phyloP scores from a whole-genome alignment of 2,797 vertebrate genomes.

The Enteromius treurensis region DNA sequence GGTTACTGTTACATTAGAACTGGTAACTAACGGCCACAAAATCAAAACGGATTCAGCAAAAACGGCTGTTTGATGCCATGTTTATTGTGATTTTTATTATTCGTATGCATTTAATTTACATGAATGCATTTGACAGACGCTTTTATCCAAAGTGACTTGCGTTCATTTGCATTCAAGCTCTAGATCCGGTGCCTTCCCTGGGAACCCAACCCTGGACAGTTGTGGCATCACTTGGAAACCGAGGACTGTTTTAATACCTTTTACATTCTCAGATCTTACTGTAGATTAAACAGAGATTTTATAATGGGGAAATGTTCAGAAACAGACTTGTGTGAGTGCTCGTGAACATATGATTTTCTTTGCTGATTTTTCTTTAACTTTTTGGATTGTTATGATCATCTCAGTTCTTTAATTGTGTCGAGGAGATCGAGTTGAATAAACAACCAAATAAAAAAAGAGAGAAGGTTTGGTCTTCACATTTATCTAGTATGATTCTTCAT shows the following conservation, averaged over 20 bases:
- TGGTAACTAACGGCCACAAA: neutral
- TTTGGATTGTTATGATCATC: too few relatives aligned
- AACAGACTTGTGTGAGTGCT: neutral
- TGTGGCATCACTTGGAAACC: neutral
- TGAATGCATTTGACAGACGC: neutral
- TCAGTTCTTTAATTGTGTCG: too few relatives aligned
- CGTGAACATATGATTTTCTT: neutral
- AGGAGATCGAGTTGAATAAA: too few relatives aligned
- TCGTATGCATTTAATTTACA: neutral
- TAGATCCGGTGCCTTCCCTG: neutral
- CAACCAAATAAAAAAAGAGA: too few relatives aligned
- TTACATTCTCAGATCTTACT: neutral
- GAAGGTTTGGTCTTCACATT: too few relatives aligned
- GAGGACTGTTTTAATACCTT: conserved; percentile 13
- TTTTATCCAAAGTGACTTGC: too few relatives aligned
- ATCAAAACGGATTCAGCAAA: neutral
- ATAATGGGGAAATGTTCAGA: neutral
- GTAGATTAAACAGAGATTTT: neutral
- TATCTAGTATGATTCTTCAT: too few relatives aligned
- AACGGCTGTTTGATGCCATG: neutral
- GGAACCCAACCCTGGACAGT: neutral
- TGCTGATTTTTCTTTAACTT: too few relatives aligned
- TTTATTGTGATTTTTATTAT: neutral
- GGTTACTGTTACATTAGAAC: neutral
- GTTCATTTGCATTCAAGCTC: neutral